These are phyloP conservation scores for Chloroceryle amazona DNA, from an alignment of 2,797 vertebrate species.

Conservation along the genomic window DNA sequence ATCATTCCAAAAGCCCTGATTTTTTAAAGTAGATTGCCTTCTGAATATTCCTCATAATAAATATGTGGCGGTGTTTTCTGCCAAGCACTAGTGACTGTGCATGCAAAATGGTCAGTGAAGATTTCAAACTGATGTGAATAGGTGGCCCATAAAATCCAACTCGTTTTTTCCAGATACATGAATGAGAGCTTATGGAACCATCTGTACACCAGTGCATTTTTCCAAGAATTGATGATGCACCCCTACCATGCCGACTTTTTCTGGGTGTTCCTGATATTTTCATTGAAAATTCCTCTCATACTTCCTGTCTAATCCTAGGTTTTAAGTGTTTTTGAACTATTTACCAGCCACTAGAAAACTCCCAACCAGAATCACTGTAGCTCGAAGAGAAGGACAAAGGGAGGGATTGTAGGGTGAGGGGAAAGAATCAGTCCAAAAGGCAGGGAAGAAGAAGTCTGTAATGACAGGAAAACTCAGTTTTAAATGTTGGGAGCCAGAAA, in stretches of 20 bases:
- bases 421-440: background rate
- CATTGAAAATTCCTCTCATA: background rate
- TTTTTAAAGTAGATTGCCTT: conserved; percentile 34
- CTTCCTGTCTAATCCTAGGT: background rate
- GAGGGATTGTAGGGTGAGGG: background rate
- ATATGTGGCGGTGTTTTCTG: conserved; percentile 25
- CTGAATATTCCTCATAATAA: conserved; percentile 42
- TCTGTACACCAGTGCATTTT: background rate
- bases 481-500: background rate
- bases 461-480: background rate
- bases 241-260: background rate
- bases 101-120: conserved; percentile 53
- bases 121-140: conserved; percentile 49
- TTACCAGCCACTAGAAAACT: background rate
- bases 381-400: background rate
- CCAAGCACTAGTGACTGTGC: conserved; percentile 34
- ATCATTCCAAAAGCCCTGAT: conserved; percentile 20
- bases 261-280: background rate
- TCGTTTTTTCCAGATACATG: background rate
- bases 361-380: background rate
- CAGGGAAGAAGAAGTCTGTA: background rate
- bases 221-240: background rate
- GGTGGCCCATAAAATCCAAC: conserved; percentile 26
- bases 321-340: background rate
- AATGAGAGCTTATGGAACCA: conserved; percentile 20